phyloP scores from a whole-genome alignment of 2,888 invertebrate genomes.

The Pherbina coryleti region DNA sequence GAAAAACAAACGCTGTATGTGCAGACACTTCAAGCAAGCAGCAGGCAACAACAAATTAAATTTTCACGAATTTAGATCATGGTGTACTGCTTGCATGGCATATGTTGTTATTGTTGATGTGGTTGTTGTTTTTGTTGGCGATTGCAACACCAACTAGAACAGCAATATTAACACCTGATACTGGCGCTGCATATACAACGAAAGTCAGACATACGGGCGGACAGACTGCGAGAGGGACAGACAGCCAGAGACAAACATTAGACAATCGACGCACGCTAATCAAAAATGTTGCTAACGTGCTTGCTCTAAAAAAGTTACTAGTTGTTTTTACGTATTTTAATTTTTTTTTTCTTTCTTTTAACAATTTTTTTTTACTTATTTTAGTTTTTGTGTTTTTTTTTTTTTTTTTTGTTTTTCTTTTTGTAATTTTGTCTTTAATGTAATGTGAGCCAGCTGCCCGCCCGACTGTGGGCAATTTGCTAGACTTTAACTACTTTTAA shows the following conservation, averaged over 20 bases:
- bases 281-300: too few relatives aligned
- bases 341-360: too few relatives aligned
- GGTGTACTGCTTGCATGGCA: neutral
- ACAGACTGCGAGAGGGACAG: neutral
- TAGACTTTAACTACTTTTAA: too few relatives aligned
- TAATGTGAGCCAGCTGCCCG: too few relatives aligned
- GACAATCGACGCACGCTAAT: too few relatives aligned
- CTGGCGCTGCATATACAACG: neutral
- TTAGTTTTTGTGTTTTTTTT: too few relatives aligned
- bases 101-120: neutral
- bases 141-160: slow-evolving; percentile 19
- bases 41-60: neutral
- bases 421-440: too few relatives aligned
- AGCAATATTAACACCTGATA: slow-evolving; percentile 30
- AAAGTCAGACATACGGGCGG: neutral
- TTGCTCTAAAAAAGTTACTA: too few relatives aligned
- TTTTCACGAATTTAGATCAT: slow-evolving; percentile 11
- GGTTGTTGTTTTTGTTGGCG: neutral
- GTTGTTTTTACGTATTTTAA: too few relatives aligned
- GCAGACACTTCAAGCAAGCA: neutral
- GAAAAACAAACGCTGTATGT: neutral
- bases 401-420: too few relatives aligned
- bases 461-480: too few relatives aligned
- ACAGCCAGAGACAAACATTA: neutral
- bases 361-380: too few relatives aligned